Evolutionary conservation across 2,888 invertebrate genomes (phyloP), one percentile per base, ranked within the genome.

Genomic region (Sarcophaga caerulescens): DNA sequence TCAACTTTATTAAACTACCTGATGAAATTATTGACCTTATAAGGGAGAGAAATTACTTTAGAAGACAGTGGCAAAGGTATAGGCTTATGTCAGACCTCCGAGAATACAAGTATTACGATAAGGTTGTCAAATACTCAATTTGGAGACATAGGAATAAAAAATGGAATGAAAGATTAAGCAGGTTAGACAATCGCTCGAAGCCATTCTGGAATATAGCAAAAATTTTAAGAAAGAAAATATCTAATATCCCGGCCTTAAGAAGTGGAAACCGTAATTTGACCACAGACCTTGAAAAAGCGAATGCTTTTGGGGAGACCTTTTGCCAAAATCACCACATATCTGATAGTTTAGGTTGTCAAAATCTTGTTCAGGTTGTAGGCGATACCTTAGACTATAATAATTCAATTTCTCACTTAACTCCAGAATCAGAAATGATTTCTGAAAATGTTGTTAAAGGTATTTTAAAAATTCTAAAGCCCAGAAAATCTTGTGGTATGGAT

Each of bases 151-250:
- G 78, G 68, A 83, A 83, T 60, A 59, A 14, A 44, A 69, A n/a
- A 14, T 84, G 76, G 80, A 71, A 84, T 45, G 69, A 71, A 45
- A 75, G 45, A 14, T 21, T 84, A 62, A 57, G 73, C 14, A 60
- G 21, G n/a, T 47, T 74, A 14, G 81, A 84, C 19, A 81, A 52
- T 68, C n/a, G 79, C 25, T 62, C 62, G 6, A 73, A 78, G 6
- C 73, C 71, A 19, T 78, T 83, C 35, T 81, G 81, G 81, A 75
- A 81, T 6, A 81, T 81, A 19, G 44, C 59, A 12, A 83, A 81
- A 35, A 44, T 70, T 35, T 45, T 81, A 23, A 68, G 63, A 45
- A 73, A 62, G 19, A 83, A 62, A 17, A 19, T 57, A n/a, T n/a
- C 14, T 4, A 75, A 25, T 14, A 62, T 75, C 25, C 71, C 35